These are phyloP conservation scores for Procambarus clarkii DNA, from an alignment of 1,140 invertebrate species.

Conservation along the genomic window DNA sequence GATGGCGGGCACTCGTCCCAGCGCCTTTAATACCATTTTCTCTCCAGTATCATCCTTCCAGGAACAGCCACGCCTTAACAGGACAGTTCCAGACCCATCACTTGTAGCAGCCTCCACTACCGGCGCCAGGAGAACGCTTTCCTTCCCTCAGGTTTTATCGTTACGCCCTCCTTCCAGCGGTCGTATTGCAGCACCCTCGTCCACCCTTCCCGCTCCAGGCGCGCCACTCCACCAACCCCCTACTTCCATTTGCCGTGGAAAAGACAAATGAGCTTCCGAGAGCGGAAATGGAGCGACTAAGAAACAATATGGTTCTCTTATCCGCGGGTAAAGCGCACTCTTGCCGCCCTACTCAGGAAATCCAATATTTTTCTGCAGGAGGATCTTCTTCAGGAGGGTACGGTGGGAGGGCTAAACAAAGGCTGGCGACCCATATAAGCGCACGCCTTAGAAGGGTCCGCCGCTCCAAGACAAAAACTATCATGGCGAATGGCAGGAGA, in stretches of 20 bases:
- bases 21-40: not conserved
- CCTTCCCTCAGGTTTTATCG: not conserved
- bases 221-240: not conserved
- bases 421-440: not conserved
- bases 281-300: conserved; percentile 46
- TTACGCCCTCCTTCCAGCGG: not conserved
- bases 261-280: conserved; percentile 50
- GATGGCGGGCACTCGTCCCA: not conserved
- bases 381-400: not conserved
- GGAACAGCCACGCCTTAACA: not conserved
- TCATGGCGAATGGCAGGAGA: not conserved
- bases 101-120: not conserved
- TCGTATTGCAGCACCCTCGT: not conserved
- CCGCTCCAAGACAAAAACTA: not conserved
- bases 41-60: not conserved
- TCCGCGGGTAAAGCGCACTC: conserved; percentile 30
- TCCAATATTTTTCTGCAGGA: conserved; percentile 56
- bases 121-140: not conserved
- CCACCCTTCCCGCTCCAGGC: not conserved
- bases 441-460: not conserved
- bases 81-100: not conserved
- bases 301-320: conserved; percentile 41
- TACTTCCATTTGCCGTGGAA: conserved; percentile 24
- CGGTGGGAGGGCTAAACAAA: not conserved
- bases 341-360: conserved; percentile 42